Percentiles rank a stretch among this genome's conserved stretches.
Conservation (phyloP, 2,113 vertebrate genomes). For the Cnemophilus loriae region DNA sequence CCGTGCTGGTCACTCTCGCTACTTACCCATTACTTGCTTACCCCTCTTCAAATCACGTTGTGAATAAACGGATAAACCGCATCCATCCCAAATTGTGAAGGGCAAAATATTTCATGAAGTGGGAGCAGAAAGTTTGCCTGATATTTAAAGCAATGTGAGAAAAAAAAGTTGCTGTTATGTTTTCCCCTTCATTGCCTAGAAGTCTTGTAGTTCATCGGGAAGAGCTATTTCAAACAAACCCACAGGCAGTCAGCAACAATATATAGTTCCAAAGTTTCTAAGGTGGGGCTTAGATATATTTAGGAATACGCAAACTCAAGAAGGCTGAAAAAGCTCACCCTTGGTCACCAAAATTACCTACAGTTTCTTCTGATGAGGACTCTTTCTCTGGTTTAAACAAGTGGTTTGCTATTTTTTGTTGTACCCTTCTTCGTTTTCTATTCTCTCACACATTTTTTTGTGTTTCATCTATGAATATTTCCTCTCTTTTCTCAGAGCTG, state of each 20-base stretch:
- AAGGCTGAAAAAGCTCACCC: neutral
- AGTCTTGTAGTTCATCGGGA: neutral
- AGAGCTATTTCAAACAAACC: neutral
- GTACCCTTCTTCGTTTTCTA: neutral
- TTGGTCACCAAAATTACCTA: neutral
- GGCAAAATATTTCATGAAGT: neutral
- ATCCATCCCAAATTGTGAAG: rapidly evolving
- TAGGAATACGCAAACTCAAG: neutral
- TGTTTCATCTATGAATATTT: neutral
- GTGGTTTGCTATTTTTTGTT: neutral
- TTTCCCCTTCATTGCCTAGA: neutral
- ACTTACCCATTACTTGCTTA: neutral
- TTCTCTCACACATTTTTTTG: neutral
- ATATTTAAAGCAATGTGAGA: neutral
- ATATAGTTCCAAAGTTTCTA: neutral
- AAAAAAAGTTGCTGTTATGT: neutral
- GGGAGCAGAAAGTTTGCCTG: neutral
- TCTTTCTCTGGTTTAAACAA: neutral
- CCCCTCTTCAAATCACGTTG: neutral
- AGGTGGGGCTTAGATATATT: neutral
- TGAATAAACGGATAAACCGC: neutral
- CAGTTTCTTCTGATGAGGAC: neutral
- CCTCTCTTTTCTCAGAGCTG: neutral
- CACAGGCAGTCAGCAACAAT: neutral
- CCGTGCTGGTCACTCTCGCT: rapidly evolving